Percentiles rank a stretch among this genome's conserved stretches.
phyloP scores from a whole-genome alignment of 2,888 invertebrate species.

The Ornithoptera alexandrae region DNA sequence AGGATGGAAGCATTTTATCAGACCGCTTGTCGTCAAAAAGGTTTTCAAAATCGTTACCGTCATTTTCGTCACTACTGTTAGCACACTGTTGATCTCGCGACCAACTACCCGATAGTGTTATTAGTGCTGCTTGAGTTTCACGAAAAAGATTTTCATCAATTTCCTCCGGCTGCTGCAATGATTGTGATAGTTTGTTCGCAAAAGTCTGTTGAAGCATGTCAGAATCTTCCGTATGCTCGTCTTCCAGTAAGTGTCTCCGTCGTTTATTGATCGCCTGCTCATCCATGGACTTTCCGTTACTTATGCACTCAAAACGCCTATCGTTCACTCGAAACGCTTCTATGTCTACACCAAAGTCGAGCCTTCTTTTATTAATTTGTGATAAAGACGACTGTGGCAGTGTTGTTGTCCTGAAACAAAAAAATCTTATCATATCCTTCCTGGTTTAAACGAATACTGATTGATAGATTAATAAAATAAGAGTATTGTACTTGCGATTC shows the following conservation, averaged over 20 bases:
- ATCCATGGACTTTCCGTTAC: slow-evolving; percentile 70
- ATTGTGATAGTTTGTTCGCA: slow-evolving; percentile 59
- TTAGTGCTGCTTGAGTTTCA: slow-evolving; percentile 92
- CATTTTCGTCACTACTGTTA: slow-evolving; percentile 84
- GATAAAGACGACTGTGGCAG: slow-evolving; percentile 81
- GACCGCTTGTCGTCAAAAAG: slow-evolving; percentile 90
- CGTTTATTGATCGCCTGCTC: slow-evolving; percentile 59
- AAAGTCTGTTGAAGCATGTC: slow-evolving; percentile 52
- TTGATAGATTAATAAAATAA: slow-evolving; percentile 47
- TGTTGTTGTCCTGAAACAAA: slow-evolving; percentile 76
- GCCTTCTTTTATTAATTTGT: slow-evolving; percentile 85
- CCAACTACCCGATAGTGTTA: slow-evolving; percentile 93
- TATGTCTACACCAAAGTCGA: slow-evolving; percentile 81
- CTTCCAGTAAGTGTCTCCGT: slow-evolving; percentile 71
- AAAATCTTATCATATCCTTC: slow-evolving; percentile 42
- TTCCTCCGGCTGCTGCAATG: slow-evolving; percentile 68
- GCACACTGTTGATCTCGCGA: slow-evolving; percentile 83
- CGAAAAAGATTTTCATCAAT: slow-evolving; percentile 91
- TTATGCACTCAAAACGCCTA: slow-evolving; percentile 54
- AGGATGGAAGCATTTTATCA: slow-evolving; percentile 83
- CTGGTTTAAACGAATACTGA: slow-evolving; percentile 36
- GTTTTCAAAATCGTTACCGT: slow-evolving; percentile 90
- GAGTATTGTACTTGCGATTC: slow-evolving; percentile 74
- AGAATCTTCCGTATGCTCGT: slow-evolving; percentile 60
- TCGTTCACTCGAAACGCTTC: slow-evolving; percentile 68